Percentiles rank a stretch among this genome's conserved stretches.
Conservation (phyloP, 2,797 vertebrate genomes). For the Adelosebastes latens region DNA sequence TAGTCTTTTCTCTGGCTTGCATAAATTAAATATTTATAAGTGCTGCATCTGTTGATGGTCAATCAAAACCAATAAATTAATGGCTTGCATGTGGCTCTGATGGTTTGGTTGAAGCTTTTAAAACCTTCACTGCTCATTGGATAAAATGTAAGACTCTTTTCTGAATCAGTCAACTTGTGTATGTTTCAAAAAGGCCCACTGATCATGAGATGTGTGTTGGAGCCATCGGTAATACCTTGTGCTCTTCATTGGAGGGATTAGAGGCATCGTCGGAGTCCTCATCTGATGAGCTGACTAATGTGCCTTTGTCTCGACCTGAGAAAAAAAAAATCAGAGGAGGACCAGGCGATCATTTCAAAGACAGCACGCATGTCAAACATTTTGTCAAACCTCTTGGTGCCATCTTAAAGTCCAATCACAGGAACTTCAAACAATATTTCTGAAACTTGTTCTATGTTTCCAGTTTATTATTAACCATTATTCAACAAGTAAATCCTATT, state of each 20-base stretch:
- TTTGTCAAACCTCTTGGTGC: background rate
- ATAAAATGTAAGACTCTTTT: too few relatives aligned
- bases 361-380: background rate
- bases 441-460: background rate
- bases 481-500: background rate
- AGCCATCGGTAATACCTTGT: conserved; percentile 84
- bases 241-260: conserved; percentile 88
- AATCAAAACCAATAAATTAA: too few relatives aligned
- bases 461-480: background rate
- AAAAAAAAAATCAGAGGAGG: conserved; percentile 4
- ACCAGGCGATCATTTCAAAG: background rate
- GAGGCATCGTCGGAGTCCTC: conserved; percentile 88
- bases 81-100: too few relatives aligned
- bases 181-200: background rate
- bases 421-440: background rate
- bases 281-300: conserved; percentile 84
- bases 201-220: background rate
- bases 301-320: conserved; percentile 82
- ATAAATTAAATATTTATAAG: background rate
- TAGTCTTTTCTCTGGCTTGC: background rate
- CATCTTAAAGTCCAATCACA: background rate
- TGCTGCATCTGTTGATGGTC: background rate
- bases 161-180: background rate
- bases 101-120: too few relatives aligned
- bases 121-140: too few relatives aligned